Evolutionary conservation across 2,888 invertebrate genomes (phyloP), one percentile per base, ranked within the genome.

Genomic region (Tinea semifulvella): DNA sequence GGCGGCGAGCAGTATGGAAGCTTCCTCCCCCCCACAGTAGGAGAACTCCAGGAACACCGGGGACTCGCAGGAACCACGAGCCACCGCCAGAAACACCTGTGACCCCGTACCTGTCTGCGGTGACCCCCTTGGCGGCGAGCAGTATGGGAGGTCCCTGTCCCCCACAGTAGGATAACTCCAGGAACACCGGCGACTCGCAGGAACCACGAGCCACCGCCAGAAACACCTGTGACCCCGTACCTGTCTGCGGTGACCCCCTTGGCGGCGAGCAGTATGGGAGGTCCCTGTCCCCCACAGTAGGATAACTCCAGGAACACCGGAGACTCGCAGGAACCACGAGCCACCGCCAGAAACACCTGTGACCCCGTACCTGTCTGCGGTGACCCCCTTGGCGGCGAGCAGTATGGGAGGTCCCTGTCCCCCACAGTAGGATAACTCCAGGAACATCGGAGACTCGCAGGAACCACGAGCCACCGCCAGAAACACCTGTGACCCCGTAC

Each of bases 391-490:
- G 35, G 90, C 90, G 3, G 86, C 86, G 46, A 90, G 60, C 19
- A 88, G 82, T 44, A 89, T 70, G 2, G 87, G 86, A 51, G 86
- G 84, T 6, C 56, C 55, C 25, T 65, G 61, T 35, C 65, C 61
- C 0, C 61, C 68, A 3, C 70, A 82, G 64, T 88, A 90, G 8
- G 60, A 58, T 49, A 88, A 77, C 65, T 91, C 88, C 19, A 91
- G 65, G 52, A 90, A 82, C 40, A 85, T 61, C 1, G 89, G 89
- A 36, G 85, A 82, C 56, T 86, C 85, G 55, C 82, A 85, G 3
- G 89, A 88, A 39, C 90, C 90, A 40, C 83, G 68, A 3, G 89
- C 82, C 11, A 90, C 90, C n/a, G 87, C 80, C 50, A 90, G 63
- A 55, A 87, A 86, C 0, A 85, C 79, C 38, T 38, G 38, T n/a